Percentiles rank a stretch among this genome's conserved stretches.
Evolutionary conservation across 2,888 invertebrate species (phyloP).

Genomic region (Melanotus villosus): DNA sequence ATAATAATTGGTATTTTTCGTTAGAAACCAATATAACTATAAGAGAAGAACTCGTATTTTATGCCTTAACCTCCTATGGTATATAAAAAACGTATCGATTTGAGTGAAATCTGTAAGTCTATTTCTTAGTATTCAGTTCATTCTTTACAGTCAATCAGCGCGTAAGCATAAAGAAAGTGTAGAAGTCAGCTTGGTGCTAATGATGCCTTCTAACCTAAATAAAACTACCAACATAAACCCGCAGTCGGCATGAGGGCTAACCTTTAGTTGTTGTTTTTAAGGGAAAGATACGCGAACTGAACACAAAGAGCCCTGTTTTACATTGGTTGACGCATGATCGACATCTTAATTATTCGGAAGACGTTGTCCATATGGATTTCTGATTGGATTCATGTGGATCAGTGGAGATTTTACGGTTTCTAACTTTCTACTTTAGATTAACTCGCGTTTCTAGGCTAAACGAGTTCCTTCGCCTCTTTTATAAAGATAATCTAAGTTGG

Average conservation of each 20-base stretch:
- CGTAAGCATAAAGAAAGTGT: conserved; percentile 19
- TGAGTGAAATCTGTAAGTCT: no score
- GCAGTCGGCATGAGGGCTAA: conserved; percentile 15
- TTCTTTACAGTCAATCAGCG: not conserved
- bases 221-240: conserved; percentile 32
- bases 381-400: conserved; percentile 9
- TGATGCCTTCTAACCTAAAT: conserved; percentile 20
- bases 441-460: no score
- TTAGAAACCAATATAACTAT: no score
- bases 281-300: conserved; percentile 15
- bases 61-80: no score
- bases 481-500: no score
- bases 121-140: no score
- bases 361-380: conserved; percentile 12
- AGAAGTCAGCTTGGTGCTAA: conserved; percentile 20
- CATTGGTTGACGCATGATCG: conserved; percentile 31
- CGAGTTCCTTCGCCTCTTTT: no score
- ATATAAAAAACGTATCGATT: no score
- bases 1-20: no score
- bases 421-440: conserved; percentile 16
- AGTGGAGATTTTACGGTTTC: conserved; percentile 20
- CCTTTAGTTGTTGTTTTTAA: conserved; percentile 14
- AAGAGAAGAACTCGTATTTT: no score
- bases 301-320: conserved; percentile 30
- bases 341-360: conserved; percentile 31